Conservation (phyloP, 2,113 vertebrate species). For the Phyllostomus discolor region DNA sequence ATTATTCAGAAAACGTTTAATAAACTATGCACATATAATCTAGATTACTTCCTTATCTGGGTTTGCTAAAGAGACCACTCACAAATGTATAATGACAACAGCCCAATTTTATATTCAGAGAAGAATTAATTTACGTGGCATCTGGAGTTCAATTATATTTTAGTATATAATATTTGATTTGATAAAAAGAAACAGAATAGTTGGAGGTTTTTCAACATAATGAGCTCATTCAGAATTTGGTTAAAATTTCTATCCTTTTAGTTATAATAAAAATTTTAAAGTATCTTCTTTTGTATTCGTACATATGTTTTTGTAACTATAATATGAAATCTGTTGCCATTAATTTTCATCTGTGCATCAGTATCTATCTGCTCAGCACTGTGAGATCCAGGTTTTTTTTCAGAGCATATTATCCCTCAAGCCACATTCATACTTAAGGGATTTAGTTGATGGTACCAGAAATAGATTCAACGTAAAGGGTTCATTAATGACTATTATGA, state of each 20-base stretch:
- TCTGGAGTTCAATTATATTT: neutral
- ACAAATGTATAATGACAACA: neutral
- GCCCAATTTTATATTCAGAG: conserved; percentile 6
- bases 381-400: neutral
- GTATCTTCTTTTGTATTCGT: neutral
- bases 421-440: neutral
- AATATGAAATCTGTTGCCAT: neutral
- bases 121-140: neutral
- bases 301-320: neutral
- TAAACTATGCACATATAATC: neutral
- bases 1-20: neutral
- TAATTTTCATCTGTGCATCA: neutral
- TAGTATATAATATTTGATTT: conserved; percentile 2
- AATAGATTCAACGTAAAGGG: neutral
- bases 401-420: neutral
- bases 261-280: neutral
- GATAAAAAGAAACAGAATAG: neutral
- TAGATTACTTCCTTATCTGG: neutral
- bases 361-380: neutral
- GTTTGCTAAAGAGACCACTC: neutral
- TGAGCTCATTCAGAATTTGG: neutral
- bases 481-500: neutral
- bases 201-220: neutral
- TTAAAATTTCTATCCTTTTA: neutral
- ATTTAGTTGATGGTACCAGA: neutral